These are phyloP conservation scores for Aphidoletes aphidimyza DNA, from an alignment of 2,888 invertebrate species.

Conservation along the genomic window DNA sequence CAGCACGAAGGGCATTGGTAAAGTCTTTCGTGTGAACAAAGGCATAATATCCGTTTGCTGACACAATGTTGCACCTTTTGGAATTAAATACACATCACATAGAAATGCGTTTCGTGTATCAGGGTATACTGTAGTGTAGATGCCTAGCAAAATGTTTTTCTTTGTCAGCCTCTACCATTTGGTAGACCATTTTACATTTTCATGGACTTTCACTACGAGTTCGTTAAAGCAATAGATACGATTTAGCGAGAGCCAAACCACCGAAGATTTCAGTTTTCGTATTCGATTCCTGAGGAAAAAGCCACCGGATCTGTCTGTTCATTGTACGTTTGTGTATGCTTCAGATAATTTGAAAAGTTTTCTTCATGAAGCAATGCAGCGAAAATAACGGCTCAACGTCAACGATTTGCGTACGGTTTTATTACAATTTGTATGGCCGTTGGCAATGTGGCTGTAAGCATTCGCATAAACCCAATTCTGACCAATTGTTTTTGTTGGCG, in stretches of 20 bases:
- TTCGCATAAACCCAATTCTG: background rate
- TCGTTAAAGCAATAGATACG: background rate
- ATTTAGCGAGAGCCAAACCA: background rate
- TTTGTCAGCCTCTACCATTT: no score
- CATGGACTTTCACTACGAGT: no score
- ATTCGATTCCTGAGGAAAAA: background rate
- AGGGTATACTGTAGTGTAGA: no score
- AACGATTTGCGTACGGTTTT: background rate
- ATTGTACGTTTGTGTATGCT: background rate
- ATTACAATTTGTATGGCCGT: conserved; percentile 18
- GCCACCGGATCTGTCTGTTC: background rate
- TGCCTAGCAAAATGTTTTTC: no score
- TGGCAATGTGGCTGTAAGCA: background rate
- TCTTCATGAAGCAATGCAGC: background rate
- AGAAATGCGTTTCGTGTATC: no score
- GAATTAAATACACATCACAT: no score
- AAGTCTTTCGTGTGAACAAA: no score
- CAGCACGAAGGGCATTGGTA: no score
- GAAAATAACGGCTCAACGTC: background rate
- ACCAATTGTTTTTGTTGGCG: background rate
- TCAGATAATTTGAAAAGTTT: conserved; percentile 13
- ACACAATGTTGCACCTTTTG: no score
- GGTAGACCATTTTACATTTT: no score
- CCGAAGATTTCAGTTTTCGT: background rate
- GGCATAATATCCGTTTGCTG: no score